Conservation (phyloP, 2,113 vertebrate genomes). For the Zootoca vivipara region DNA sequence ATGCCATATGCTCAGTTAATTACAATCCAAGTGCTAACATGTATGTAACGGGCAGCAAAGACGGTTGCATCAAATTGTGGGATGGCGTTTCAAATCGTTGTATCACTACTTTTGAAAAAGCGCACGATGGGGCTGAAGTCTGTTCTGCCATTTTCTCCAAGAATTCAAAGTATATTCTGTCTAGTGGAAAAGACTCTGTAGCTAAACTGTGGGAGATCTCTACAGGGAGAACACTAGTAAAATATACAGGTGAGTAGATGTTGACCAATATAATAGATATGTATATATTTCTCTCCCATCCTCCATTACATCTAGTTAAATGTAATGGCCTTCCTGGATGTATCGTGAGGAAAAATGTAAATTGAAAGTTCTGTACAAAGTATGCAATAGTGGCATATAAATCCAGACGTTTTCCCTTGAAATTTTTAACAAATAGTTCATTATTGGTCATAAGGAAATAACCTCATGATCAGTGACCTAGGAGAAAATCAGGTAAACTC, state of each 20-base stretch:
- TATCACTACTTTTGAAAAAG: constrained; percentile 94
- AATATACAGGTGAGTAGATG: constrained; percentile 90
- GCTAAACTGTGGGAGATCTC: constrained; percentile 99
- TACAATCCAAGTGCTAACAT: constrained; percentile 95
- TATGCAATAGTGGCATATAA: not conserved
- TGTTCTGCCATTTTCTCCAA: constrained; percentile 97
- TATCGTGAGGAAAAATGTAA: not conserved
- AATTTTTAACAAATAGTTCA: not conserved
- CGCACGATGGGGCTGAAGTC: constrained; percentile 94
- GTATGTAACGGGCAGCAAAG: constrained; percentile 95
- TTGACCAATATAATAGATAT: not conserved
- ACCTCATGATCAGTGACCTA: not conserved
- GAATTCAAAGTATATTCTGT: constrained; percentile 97
- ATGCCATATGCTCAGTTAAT: constrained; percentile 92
- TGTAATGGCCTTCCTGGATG: not conserved
- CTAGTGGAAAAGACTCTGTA: constrained; percentile 97
- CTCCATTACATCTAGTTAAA: not conserved
- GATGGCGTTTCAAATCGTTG: constrained; percentile 97
- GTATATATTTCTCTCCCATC: not conserved
- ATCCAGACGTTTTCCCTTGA: not conserved
- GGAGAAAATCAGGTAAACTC: not conserved
- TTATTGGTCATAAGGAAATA: not conserved
- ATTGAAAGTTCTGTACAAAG: not conserved
- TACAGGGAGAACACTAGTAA: constrained; percentile 92
- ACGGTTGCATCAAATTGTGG: constrained; percentile 98